Evolutionary conservation across 2,113 vertebrate genomes (phyloP), one percentile per base, ranked within the genome.

Genomic region (Atlantisia rogersi): DNA sequence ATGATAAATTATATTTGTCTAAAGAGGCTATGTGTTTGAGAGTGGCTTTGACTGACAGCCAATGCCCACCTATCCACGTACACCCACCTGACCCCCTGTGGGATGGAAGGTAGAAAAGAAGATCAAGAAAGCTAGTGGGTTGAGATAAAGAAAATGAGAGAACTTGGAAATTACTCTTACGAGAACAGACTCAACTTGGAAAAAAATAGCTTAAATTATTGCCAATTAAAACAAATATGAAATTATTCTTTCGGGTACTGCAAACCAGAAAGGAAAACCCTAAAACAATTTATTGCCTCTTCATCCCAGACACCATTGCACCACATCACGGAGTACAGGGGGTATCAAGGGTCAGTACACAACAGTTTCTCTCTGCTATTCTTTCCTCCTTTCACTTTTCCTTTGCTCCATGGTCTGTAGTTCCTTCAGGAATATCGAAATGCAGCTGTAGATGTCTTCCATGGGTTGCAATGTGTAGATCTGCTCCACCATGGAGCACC

Each of bases 51-150:
- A 14, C 10, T 76, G 53, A 60, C 26, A 46, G 10, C 6, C 28
- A 60, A 10, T 28, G 26, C 3, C 17, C 25, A 50, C 17, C 6
- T 16, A 48, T 15, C 14, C 40, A 6, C 39, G 63, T 63, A 12
- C 12, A 63, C 16, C 11, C 1, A 1, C 11, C 15, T 40, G 20
- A 67, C 10, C 6, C 4, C 1, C 29, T 12, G 11, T 18, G 16
- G 25, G 32, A 69, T 46, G 24, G 46, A 25, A 35, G 4, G 10
- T 62, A 62, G n/a, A 69, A 76, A 62, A 60, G 28, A 55, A 4
- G 22, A 25, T 19, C 60, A 39, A 39, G 39, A 46, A 60, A 39
- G 10, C 15, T 68, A 39, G 13, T 12, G 12, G 24, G 4, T 26
- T 70, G 29, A 77, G 19, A 35, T 29, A 46, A 56, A 76, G 22